Conservation (phyloP, 1,140 invertebrate genomes). For the Gonatopus flavifemur region DNA sequence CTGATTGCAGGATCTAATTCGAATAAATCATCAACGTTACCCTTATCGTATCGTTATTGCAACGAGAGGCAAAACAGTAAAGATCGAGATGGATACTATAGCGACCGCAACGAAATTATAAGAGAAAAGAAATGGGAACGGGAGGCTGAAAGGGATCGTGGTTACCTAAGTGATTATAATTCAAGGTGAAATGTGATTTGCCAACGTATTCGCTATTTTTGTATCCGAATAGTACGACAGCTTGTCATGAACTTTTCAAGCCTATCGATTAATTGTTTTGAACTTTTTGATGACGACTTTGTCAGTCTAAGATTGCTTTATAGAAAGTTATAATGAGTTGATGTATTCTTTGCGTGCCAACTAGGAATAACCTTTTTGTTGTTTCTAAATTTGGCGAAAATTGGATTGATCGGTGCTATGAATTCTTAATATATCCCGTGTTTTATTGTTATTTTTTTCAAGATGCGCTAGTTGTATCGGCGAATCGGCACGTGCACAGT, state of each 20-base stretch:
- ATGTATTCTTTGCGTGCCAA: too few relatives aligned
- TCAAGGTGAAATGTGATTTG: constrained; percentile 65
- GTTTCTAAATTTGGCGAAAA: too few relatives aligned
- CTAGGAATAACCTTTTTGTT: too few relatives aligned
- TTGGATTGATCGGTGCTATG: too few relatives aligned
- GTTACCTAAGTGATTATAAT: constrained; percentile 85
- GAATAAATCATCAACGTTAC: constrained; percentile 77
- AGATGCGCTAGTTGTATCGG: constrained; percentile 83
- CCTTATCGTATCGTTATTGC: constrained; percentile 62
- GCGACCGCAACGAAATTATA: constrained; percentile 81
- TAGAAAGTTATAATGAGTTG: too few relatives aligned
- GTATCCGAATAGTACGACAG: too few relatives aligned
- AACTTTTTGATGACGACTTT: too few relatives aligned
- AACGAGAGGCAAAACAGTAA: constrained; percentile 64
- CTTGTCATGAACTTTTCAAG: too few relatives aligned
- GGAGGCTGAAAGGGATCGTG: constrained; percentile 67
- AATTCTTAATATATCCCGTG: too few relatives aligned
- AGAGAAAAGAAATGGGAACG: constrained; percentile 68
- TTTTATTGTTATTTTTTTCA: constrained; percentile 52
- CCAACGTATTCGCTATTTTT: too few relatives aligned
- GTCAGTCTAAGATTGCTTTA: too few relatives aligned
- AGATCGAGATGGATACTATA: constrained; percentile 81
- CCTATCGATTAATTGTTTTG: too few relatives aligned
- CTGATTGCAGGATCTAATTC: constrained; percentile 48
- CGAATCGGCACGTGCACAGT: constrained; percentile 79